Evolutionary conservation across 2,888 invertebrate genomes (phyloP), one percentile per base, ranked within the genome.

Genomic region (Diaphora mendica): DNA sequence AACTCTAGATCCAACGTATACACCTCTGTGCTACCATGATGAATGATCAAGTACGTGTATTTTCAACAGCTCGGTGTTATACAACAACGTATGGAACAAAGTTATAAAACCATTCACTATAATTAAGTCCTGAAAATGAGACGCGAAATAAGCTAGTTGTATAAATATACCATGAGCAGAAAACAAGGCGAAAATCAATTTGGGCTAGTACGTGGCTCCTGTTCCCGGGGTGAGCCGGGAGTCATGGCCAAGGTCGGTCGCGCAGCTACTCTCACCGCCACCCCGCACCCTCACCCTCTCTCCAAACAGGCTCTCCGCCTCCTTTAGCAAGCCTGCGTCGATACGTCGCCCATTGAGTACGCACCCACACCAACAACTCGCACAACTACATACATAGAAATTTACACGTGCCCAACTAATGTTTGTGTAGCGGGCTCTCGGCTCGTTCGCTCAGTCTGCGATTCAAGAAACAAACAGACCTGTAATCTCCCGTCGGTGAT

Each of bases 231-330:
- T 86, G 87, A 87, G 70, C 77, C 70, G 87, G 90, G 92, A 94
- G 95, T 95, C 95, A 95, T 92, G 95, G 95, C 94, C 95, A 95
- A 95, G 95, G 95, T 95, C 95, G 91, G 90, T 87, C 90, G 90
- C 88, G 82, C 84, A 82, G 82, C 82, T 85, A 78, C 85, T 82
- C 83, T 79, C 81, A 75, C 75, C 78, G 77, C 77, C 77, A 44
- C 68, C 81, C 75, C 78, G 73, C 77, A 55, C 51, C 13, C 78
- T 51, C 77, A 78, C 77, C 73, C 65, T 71, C 44, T 79, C 70
- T 66, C 75, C 77, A 51, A 69, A 66, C 79, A 69, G 35, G 62
- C 74, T 80, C 77, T 82, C 83, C 76, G 77, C 82, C 75, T 55
- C 79, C 80, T 79, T 76, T 71, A 79, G 84, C 82, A 74, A 81